Percentiles rank a stretch among this genome's conserved stretches.
These are phyloP conservation scores for Neopelma chrysocephalum DNA, from an alignment of 2,797 vertebrate species.

Conservation along the genomic window DNA sequence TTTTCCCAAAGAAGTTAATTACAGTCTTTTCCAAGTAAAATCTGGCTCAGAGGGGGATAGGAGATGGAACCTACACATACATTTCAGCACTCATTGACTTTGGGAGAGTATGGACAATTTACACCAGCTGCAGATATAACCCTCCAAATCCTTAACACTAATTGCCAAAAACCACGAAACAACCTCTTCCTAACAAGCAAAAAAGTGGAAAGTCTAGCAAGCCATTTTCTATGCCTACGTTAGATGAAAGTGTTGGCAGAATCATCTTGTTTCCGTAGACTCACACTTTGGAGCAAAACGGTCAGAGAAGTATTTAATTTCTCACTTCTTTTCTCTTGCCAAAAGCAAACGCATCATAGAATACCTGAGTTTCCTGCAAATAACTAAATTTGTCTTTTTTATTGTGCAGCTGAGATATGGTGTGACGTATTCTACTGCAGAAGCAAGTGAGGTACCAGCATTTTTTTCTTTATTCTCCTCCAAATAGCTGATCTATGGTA, in stretches of 20 bases:
- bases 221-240: background rate
- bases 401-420: constrained; percentile 12
- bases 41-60: background rate
- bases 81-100: background rate
- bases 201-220: background rate
- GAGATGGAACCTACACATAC: background rate
- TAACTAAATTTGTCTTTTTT: constrained; percentile 10
- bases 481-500: constrained; percentile 6
- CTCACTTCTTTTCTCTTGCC: background rate
- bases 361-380: constrained; percentile 16
- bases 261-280: background rate
- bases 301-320: constrained; percentile 28
- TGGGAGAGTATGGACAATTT: background rate
- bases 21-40: background rate
- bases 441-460: background rate
- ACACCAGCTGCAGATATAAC: background rate
- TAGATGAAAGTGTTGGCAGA: background rate
- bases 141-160: background rate
- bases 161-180: background rate
- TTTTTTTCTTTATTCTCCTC: constrained; percentile 50
- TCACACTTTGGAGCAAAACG: background rate
- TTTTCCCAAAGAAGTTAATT: background rate
- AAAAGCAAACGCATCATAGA: constrained; percentile 25
- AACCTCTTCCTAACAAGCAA: background rate
- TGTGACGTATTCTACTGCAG: background rate